Evolutionary conservation across 2,888 invertebrate genomes (phyloP).

Genomic region (Caenorhabditis sp.): DNA sequence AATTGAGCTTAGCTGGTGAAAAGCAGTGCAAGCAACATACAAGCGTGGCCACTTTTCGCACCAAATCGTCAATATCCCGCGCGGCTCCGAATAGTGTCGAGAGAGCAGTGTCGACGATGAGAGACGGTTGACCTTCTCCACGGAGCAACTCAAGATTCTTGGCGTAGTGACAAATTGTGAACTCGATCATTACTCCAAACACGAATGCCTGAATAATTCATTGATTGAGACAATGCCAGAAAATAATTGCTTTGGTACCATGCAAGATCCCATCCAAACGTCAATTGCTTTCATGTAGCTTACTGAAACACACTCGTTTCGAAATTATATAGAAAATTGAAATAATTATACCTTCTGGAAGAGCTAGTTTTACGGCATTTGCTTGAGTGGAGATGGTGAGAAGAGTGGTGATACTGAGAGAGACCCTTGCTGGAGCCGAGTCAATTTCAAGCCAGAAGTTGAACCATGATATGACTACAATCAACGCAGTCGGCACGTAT

Average conservation of each 20-base stretch:
- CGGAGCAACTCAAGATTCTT: slow-evolving; percentile 74
- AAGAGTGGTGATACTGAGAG: slow-evolving; percentile 78
- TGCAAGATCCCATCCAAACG: slow-evolving; percentile 80
- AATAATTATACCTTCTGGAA: slow-evolving; percentile 77
- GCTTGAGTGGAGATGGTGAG: slow-evolving; percentile 75
- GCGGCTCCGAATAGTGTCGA: slow-evolving; percentile 76
- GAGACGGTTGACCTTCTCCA: slow-evolving; percentile 64
- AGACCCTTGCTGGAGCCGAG: slow-evolving; percentile 77
- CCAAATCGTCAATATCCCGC: slow-evolving; percentile 70
- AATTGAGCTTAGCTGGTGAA: slow-evolving; percentile 55
- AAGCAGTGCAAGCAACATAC: slow-evolving; percentile 61
- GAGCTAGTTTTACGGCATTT: slow-evolving; percentile 77
- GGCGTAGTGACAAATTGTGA: slow-evolving; percentile 77
- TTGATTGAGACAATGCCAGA: no score
- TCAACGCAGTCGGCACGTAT: slow-evolving; percentile 82
- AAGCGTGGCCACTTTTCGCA: slow-evolving; percentile 64
- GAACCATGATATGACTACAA: slow-evolving; percentile 82
- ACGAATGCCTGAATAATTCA: slow-evolving; percentile 70
- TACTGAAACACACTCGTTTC: no score
- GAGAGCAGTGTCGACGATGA: slow-evolving; percentile 76
- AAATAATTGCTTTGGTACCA: no score
- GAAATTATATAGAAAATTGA: no score
- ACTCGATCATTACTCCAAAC: slow-evolving; percentile 79
- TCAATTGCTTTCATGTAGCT: slow-evolving; percentile 79
- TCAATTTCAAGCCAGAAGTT: slow-evolving; percentile 79